phyloP scores from a whole-genome alignment of 2,888 invertebrate genomes.

The Spodoptera littoralis region DNA sequence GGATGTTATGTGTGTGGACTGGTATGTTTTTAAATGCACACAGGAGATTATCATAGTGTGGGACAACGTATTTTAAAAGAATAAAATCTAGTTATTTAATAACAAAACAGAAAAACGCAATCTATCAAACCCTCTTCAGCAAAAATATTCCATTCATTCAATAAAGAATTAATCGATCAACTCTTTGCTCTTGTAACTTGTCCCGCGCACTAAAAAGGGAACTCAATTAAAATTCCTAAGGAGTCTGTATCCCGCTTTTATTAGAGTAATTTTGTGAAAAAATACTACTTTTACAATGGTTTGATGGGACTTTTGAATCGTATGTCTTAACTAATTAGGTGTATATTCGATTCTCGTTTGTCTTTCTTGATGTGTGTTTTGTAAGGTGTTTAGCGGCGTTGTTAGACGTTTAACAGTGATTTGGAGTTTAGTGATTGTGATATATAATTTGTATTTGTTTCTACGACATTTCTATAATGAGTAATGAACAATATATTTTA shows the following conservation, averaged over 20 bases:
- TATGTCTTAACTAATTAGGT: constrained; percentile 58
- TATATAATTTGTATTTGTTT: too few relatives aligned
- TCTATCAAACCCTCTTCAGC: too few relatives aligned
- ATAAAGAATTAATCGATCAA: constrained; percentile 9
- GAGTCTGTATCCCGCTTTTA: constrained; percentile 72
- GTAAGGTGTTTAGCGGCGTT: constrained; percentile 7
- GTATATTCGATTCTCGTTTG: constrained; percentile 32
- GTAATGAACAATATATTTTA: too few relatives aligned
- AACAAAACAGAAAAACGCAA: too few relatives aligned
- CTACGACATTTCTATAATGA: too few relatives aligned
- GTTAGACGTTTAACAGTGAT: not conserved
- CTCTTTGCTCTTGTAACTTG: constrained; percentile 39
- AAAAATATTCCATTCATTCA: constrained; percentile 24
- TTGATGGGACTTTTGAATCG: constrained; percentile 44
- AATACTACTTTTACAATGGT: constrained; percentile 61
- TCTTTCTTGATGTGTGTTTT: constrained; percentile 14
- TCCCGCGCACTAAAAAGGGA: constrained; percentile 58
- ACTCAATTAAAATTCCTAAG: constrained; percentile 83
- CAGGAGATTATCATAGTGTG: too few relatives aligned
- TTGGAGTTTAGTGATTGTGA: too few relatives aligned
- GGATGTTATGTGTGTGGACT: too few relatives aligned
- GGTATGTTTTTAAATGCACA: too few relatives aligned
- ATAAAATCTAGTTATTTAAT: too few relatives aligned
- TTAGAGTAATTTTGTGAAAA: constrained; percentile 73
- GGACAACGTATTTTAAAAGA: too few relatives aligned